Base-by-base conservation (phyloP, 2,888 invertebrate genomes). In the Chaetoderma sp. region DNA sequence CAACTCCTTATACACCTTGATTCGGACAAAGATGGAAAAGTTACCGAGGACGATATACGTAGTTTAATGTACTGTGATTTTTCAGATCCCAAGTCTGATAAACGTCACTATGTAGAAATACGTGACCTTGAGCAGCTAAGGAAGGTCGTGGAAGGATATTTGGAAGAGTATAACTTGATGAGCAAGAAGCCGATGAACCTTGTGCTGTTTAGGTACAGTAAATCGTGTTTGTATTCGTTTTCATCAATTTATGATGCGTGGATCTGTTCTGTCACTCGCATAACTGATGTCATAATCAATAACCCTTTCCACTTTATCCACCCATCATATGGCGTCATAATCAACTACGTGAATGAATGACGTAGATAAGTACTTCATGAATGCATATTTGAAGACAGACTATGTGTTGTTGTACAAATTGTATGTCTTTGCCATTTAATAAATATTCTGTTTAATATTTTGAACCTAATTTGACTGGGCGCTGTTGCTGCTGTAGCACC, bases 151-250 rank as follows among this genome's bases (percentile, higher is more conserved):
- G 96, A 97, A 77, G 92, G 92, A 0, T 96, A 94, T 87, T 88
- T 97, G 16, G 91, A 92, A 0, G 97, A 97, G 83, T 96, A 92
- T 83, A 97, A 97, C 85, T 94, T 94, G 73, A 94, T 97, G 94
- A 93, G 94, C 10, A 97, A 95, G 86, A 96, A 96, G 82, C 96
- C 96, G 0, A 97, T 97, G 97, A 93, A 95, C 86, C 89, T 97
- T 60, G 96, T 97, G 2, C 88, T 97, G 52, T 87, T 87, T 75
- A 84, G 85, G 83, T 84, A 85, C 63, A 59, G 27, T 44, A 27
- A 8, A 52, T 50, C 44, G 27, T 60, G 13, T 28, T 62, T 54
- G 16, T 5, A 18, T 21, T 32, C 2, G 27, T 6, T n/a, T n/a
- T n/a, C 8, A 47, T 47, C 8, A n/a, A n/a, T n/a, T n/a, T n/a